Conservation (phyloP, 2,113 vertebrate species). For the Neomonachus schauinslandi region DNA sequence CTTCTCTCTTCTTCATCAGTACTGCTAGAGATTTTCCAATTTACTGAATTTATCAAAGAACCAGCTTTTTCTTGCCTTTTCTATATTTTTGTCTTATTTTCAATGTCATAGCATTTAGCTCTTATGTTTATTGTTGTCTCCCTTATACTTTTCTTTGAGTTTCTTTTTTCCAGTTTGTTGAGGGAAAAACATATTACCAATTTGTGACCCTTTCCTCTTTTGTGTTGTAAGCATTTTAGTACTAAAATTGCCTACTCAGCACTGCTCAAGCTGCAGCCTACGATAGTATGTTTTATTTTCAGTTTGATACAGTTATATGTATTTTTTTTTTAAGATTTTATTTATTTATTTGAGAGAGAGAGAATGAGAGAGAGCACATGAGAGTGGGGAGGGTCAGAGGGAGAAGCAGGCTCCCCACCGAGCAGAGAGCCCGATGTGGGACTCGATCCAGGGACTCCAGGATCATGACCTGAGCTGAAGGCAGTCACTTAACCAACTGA, state of each 20-base stretch:
- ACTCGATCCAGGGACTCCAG: no score
- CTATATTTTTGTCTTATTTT: not conserved
- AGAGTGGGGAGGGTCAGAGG: no score
- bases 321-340: no score
- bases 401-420: no score
- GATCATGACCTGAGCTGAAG: no score
- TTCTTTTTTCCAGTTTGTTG: not conserved
- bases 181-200: not conserved
- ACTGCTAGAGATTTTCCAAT: not conserved
- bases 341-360: no score
- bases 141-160: not conserved
- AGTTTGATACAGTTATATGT: not conserved
- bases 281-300: not conserved
- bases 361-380: no score
- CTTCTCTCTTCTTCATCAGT: not conserved
- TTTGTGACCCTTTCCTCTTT: not conserved
- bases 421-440: no score
- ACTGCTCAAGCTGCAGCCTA: not conserved
- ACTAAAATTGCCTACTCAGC: not conserved
- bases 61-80: not conserved
- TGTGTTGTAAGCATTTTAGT: not conserved
- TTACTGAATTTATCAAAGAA: not conserved
- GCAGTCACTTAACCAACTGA: no score
- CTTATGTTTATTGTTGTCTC: not conserved
- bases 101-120: not conserved